Base-by-base conservation (phyloP, 2,888 invertebrate species). In the Drosophila neoperkinsi region DNA sequence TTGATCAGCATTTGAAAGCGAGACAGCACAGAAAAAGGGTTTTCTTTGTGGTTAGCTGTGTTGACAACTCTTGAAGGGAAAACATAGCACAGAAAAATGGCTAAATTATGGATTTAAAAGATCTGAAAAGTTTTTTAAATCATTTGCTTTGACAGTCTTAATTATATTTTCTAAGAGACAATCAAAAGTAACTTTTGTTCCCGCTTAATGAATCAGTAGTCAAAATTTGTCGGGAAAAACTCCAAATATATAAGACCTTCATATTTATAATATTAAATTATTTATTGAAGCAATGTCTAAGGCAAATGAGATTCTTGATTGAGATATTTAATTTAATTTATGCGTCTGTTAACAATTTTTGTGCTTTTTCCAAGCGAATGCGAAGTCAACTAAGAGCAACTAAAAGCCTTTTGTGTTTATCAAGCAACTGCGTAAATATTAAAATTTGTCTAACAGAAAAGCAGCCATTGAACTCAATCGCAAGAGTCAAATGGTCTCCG, bases 401-500 rank as follows among this genome's bases (percentile, higher is more conserved):
- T 76, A 71, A 79, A 74, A 70, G 81, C 71, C 71, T 74, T 82
- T 49, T 69, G 53, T 31, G 73, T 77, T 62, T 65, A 62, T 49
- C 70, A 56, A 69, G 49, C 38, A 62, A 66, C 66, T 77, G 67
- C 30, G 38, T 58, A 73, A 74, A 80, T 71, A 74, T 70, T 59
- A 21, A 34, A 68, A 49, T 55, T 50, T 46, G 34, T 51, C 11
- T 30, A 49, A 68, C 36, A 94, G 96, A 60, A 94, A 94, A 77
- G 96, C 96, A 0, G 96, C 96, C 55, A 94, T 95, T 78, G 97
- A 97, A 92, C 93, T 98, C 43, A 96, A 97, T 92, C 95, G 97
- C 78, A 97, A 97, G 91, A 97, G 98, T 92, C 94, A 96, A 77
- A 97, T 97, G 96, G 96, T 98, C 0, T 98, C 98, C 89, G 98